Base-by-base conservation (phyloP, 1,140 invertebrate genomes). In the Chrysoperla carnea region DNA sequence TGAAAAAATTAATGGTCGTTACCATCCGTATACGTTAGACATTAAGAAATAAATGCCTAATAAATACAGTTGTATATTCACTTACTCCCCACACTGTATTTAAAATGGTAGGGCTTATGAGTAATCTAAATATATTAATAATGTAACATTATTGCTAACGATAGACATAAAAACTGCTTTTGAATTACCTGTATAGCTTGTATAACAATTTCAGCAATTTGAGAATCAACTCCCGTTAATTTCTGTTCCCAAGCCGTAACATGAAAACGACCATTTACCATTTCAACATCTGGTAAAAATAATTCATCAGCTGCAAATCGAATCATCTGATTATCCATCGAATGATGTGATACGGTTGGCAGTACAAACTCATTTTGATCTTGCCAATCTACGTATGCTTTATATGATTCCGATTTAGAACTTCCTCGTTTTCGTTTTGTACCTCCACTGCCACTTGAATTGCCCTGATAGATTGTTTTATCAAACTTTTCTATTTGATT, bases 211-310 rank as follows among this genome's bases (percentile, higher is more conserved):
- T 78, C 74, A 2, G 81, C 78, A 11, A 80, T 81, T 49, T 71
- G 74, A 52, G 84, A 80, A 46, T 84, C 77, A 29, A 82, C 81
- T 23, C 77, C 79, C 45, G 84, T 76, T 28, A 89, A 67, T 6
- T 82, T 83, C 36, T 73, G 70, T 50, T 88, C 84, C 84, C 83
- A 88, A 13, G 83, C 81, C 36, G 78, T 77, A 6, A 88, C 67
- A 62, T 86, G 69, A 46, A 88, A 70, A 44, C 84, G 67, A 0
- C 83, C 83, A 43, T 83, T 68, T 1, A 87, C 74, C 48, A 85
- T 72, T 1, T 79, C 78, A 36, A 75, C 68, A 58, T 86, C 84
- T 6, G 84, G 83, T 31, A 88, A 54, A 42, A 80, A 74, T 43
- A 76, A 62, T 58, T 77, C 79, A 63, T 75, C 72, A 3, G 67